Evolutionary conservation across 2,113 vertebrate species (phyloP).

Genomic region (Tiliqua scincoides): DNA sequence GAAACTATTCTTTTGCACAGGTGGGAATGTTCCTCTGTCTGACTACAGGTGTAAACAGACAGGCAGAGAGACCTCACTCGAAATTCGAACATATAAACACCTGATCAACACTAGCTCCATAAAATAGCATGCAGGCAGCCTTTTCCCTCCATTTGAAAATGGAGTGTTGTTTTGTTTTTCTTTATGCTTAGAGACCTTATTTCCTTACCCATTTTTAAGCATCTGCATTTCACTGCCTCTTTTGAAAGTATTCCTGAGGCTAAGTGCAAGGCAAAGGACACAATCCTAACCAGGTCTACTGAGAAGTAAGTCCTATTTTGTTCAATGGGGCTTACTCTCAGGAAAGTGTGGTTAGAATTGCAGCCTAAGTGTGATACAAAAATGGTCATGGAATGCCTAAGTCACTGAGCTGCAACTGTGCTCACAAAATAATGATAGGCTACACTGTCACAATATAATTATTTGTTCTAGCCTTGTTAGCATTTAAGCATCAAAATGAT

Average conservation of each 20-base stretch:
- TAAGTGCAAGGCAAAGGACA: background rate
- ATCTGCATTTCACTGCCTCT: conserved; percentile 30
- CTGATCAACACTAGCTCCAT: background rate
- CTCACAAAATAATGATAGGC: background rate
- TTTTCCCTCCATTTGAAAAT: conserved; percentile 30
- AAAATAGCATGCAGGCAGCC: conserved; percentile 39
- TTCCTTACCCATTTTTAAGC: background rate
- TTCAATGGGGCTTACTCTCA: too few relatives aligned
- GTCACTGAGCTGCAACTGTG: conserved; percentile 16
- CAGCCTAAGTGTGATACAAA: background rate
- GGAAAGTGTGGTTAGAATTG: too few relatives aligned
- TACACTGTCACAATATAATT: conserved; percentile 2
- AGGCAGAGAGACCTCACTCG: conserved; percentile 27
- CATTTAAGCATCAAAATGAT: conserved; percentile 36
- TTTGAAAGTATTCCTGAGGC: conserved; percentile 20
- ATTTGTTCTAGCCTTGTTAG: conserved; percentile 1
- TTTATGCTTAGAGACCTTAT: background rate
- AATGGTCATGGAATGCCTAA: conserved; percentile 29
- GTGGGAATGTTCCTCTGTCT: conserved; percentile 38
- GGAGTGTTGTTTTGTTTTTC: background rate
- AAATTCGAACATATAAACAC: conserved; percentile 25
- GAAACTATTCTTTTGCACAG: conserved; percentile 37
- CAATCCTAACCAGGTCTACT: too few relatives aligned
- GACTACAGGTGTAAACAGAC: background rate
- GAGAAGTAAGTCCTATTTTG: too few relatives aligned